These are phyloP conservation scores for Typhlichthys eigenmanni DNA, from an alignment of 2,797 vertebrate species.

Conservation along the genomic window DNA sequence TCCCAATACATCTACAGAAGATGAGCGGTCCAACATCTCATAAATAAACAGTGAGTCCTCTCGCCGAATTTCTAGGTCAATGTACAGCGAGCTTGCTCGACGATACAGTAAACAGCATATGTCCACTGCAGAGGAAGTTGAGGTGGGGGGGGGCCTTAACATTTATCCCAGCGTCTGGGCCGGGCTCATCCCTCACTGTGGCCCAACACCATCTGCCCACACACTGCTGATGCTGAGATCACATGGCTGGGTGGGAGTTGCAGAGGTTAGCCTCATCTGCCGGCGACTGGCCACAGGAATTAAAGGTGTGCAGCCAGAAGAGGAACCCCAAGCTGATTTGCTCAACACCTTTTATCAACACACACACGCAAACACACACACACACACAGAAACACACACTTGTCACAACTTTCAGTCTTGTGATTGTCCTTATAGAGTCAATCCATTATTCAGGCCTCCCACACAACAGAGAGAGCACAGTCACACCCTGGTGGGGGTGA, in stretches of 20 bases:
- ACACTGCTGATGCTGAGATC: slow-evolving; percentile 54
- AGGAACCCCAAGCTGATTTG: too few species aligned
- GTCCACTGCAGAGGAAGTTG: slow-evolving; percentile 44
- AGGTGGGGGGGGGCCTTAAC: slow-evolving; percentile 37
- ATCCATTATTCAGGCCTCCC: too few species aligned
- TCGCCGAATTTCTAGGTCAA: slow-evolving; percentile 55
- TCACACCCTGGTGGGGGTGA: too few species aligned
- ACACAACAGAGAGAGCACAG: too few species aligned
- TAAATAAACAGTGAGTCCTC: too few species aligned
- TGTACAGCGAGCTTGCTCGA: slow-evolving; percentile 34
- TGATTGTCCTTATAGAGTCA: too few species aligned
- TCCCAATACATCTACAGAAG: slow-evolving; percentile 27
- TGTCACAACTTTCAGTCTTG: neutral
- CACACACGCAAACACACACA: neutral
- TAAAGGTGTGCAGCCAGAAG: too few species aligned
- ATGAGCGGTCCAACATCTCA: too few species aligned
- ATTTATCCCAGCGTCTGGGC: slow-evolving; percentile 57
- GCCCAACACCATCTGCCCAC: slow-evolving; percentile 60
- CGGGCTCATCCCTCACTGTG: slow-evolving; percentile 40
- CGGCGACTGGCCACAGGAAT: too few species aligned
- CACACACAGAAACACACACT: neutral
- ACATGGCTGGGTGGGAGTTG: slow-evolving; percentile 19
- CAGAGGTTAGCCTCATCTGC: too few species aligned
- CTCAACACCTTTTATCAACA: too few species aligned
- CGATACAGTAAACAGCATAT: slow-evolving; percentile 64